Evolutionary conservation across 2,888 invertebrate genomes (phyloP).

Genomic region (Chalcosyrphus nemorum): DNA sequence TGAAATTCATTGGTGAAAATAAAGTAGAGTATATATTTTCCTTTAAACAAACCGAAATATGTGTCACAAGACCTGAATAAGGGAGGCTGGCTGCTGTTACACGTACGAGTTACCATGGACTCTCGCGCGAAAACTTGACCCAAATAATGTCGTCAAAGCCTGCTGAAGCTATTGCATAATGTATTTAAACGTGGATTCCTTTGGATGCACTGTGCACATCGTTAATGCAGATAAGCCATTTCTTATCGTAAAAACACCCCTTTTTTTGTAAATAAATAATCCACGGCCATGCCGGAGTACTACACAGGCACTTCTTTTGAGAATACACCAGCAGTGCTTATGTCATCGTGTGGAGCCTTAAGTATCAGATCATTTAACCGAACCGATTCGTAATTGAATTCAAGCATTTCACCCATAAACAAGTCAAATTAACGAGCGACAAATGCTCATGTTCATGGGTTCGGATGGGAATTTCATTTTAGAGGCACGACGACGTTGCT

Average conservation of each 20-base stretch:
- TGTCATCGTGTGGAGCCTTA: slow-evolving; percentile 36
- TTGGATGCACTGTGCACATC: slow-evolving; percentile 9
- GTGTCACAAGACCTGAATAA: slow-evolving; percentile 10
- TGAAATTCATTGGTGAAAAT: slow-evolving; percentile 29
- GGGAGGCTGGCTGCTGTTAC: not conserved
- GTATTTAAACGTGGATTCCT: slow-evolving; percentile 4
- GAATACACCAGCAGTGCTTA: slow-evolving; percentile 30
- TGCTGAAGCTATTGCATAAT: slow-evolving; percentile 5
- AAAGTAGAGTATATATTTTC: slow-evolving; percentile 14
- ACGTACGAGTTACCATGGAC: not conserved
- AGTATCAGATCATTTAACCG: slow-evolving; percentile 60
- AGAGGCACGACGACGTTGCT: too few species aligned
- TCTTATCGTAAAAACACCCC: slow-evolving; percentile 21
- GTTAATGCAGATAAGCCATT: slow-evolving; percentile 5
- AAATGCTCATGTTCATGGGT: slow-evolving; percentile 23
- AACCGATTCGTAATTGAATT: slow-evolving; percentile 65
- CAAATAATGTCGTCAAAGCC: not conserved
- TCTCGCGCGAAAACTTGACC: slow-evolving; percentile 13
- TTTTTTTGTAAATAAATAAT: not conserved
- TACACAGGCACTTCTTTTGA: slow-evolving; percentile 25
- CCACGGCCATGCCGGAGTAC: not conserved
- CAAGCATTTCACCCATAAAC: slow-evolving; percentile 61
- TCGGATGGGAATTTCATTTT: slow-evolving; percentile 3
- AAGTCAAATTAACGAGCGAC: slow-evolving; percentile 56
- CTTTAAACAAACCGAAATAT: slow-evolving; percentile 15